These are phyloP conservation scores for Hylaea fasciaria DNA, from an alignment of 2,888 invertebrate genomes.

Conservation along the genomic window DNA sequence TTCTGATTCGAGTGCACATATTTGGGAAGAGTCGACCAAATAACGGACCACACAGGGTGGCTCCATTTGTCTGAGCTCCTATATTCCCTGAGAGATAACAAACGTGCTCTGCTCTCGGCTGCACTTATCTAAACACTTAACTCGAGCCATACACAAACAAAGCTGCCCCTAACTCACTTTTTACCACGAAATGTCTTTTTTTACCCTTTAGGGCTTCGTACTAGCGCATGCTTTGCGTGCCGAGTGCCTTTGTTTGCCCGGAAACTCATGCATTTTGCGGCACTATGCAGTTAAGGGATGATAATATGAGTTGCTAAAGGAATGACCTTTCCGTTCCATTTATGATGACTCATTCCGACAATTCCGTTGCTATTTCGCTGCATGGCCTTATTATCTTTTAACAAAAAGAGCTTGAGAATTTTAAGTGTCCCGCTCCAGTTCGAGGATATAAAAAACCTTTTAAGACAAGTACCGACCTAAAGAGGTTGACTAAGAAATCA, in stretches of 20 bases:
- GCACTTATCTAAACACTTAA: slow-evolving; percentile 85
- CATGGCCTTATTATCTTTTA: slow-evolving; percentile 35
- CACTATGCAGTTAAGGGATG: slow-evolving; percentile 71
- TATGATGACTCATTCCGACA: slow-evolving; percentile 50
- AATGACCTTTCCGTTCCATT: slow-evolving; percentile 68
- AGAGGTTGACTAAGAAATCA: slow-evolving; percentile 68
- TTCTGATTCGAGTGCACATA: slow-evolving; percentile 65
- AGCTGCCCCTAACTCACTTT: slow-evolving; percentile 79
- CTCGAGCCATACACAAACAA: slow-evolving; percentile 81
- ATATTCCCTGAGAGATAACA: slow-evolving; percentile 79
- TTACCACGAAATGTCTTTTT: slow-evolving; percentile 79
- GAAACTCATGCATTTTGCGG: slow-evolving; percentile 78
- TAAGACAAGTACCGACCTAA: slow-evolving; percentile 71
- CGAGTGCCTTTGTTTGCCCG: slow-evolving; percentile 75
- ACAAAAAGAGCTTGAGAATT: slow-evolving; percentile 45
- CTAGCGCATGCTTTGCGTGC: slow-evolving; percentile 75
- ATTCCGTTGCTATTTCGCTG: slow-evolving; percentile 29
- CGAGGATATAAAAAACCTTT: slow-evolving; percentile 63
- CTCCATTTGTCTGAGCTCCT: slow-evolving; percentile 76
- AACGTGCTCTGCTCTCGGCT: slow-evolving; percentile 77
- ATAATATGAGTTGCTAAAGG: slow-evolving; percentile 60
- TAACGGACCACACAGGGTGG: slow-evolving; percentile 82
- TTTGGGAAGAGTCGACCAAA: slow-evolving; percentile 73
- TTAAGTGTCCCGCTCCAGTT: slow-evolving; percentile 21
- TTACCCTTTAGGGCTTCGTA: slow-evolving; percentile 77